phyloP scores from a whole-genome alignment of 2,888 invertebrate species.

The Pyrrhia umbra region DNA sequence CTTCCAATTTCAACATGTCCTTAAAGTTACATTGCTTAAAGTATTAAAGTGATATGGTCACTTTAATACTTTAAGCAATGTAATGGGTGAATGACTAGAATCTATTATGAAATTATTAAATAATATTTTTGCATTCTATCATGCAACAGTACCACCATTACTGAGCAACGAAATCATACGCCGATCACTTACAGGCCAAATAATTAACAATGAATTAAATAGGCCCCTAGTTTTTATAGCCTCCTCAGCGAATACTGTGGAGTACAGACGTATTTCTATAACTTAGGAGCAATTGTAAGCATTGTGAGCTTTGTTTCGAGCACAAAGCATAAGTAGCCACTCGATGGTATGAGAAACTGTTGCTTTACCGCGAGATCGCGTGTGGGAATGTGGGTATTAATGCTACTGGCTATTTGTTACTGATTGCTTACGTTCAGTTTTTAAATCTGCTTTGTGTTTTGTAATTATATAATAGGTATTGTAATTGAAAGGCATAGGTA shows the following conservation, averaged over 20 bases:
- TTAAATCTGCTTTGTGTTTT: slow-evolving; percentile 5
- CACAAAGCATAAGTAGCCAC: slow-evolving; percentile 80
- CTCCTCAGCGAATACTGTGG: slow-evolving; percentile 72
- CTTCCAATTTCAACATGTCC: too few species aligned
- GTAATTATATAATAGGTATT: background rate
- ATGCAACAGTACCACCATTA: background rate
- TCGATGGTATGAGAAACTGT: slow-evolving; percentile 85
- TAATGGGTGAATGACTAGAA: too few species aligned
- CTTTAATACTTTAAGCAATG: too few species aligned
- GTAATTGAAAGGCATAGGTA: background rate
- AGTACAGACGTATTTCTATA: slow-evolving; percentile 74
- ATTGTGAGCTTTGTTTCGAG: slow-evolving; percentile 81
- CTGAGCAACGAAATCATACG: slow-evolving; percentile 55
- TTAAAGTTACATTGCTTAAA: too few species aligned
- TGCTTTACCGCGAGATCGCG: slow-evolving; percentile 70
- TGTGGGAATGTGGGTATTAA: slow-evolving; percentile 83
- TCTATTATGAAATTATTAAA: too few species aligned
- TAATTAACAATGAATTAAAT: slow-evolving; percentile 70
- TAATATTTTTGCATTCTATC: too few species aligned
- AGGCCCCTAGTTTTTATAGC: slow-evolving; percentile 72
- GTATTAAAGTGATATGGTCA: too few species aligned
- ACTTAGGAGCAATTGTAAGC: slow-evolving; percentile 76
- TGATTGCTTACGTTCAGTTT: slow-evolving; percentile 16
- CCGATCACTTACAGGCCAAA: slow-evolving; percentile 80
- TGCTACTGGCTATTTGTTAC: slow-evolving; percentile 31